phyloP scores from a whole-genome alignment of 2,888 invertebrate genomes.

The Drosophila subquinaria region DNA sequence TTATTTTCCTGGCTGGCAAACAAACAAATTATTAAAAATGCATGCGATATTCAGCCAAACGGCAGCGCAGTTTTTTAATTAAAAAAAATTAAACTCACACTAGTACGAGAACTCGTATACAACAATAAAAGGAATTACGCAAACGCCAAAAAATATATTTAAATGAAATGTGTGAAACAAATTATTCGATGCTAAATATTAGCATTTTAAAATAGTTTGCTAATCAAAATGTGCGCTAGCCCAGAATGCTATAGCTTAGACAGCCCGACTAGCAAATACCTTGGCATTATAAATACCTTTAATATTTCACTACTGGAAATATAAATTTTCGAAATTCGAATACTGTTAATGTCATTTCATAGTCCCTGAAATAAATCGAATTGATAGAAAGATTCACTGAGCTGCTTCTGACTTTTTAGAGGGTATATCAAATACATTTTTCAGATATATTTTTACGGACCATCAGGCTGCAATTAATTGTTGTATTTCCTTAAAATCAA shows the following conservation, averaged over 20 bases:
- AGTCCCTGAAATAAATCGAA: no score
- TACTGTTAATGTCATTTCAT: neutral
- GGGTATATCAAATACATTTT: neutral
- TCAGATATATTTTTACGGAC: neutral
- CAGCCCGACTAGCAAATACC: neutral
- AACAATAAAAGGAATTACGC: constrained; percentile 14
- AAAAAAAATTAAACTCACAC: constrained; percentile 52
- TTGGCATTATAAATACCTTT: neutral
- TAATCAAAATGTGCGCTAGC: constrained; percentile 7
- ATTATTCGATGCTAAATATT: constrained; percentile 10
- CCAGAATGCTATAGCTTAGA: neutral
- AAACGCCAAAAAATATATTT: constrained; percentile 17
- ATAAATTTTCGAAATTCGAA: neutral
- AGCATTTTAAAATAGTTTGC: constrained; percentile 6
- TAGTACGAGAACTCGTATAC: neutral
- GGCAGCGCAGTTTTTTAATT: constrained; percentile 67
- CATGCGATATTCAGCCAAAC: constrained; percentile 60
- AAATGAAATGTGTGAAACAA: constrained; percentile 21
- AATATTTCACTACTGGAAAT: neutral
- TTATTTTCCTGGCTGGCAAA: constrained; percentile 74
- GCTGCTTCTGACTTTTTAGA: neutral
- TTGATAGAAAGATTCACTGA: neutral
- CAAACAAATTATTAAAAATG: constrained; percentile 78
- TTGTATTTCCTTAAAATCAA: neutral
- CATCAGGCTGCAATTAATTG: neutral